Conservation (phyloP, 2,888 invertebrate genomes). For the Erebia palarica region DNA sequence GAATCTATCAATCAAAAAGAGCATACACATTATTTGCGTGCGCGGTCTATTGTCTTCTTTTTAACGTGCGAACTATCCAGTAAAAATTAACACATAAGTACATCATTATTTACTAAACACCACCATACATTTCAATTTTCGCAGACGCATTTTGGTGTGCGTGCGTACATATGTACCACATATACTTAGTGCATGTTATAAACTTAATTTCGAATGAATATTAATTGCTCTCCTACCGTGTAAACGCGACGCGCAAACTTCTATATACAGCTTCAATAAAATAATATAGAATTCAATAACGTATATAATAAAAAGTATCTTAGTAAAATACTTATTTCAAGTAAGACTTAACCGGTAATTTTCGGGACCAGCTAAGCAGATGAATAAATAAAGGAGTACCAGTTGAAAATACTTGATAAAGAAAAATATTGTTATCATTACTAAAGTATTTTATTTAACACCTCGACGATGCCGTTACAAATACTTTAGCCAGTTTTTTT, state of each 20-base stretch:
- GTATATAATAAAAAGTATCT: background rate
- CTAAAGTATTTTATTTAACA: constrained; percentile 78
- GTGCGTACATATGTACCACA: background rate
- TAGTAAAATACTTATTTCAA: background rate
- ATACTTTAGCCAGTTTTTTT: constrained; percentile 60
- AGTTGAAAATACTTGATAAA: constrained; percentile 45
- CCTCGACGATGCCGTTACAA: constrained; percentile 70
- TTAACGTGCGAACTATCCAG: too few species aligned
- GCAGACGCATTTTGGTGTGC: background rate
- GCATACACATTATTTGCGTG: too few species aligned
- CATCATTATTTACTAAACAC: too few species aligned
- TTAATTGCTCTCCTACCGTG: background rate
- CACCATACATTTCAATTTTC: too few species aligned
- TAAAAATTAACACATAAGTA: too few species aligned
- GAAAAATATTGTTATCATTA: constrained; percentile 60
- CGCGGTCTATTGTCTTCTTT: too few species aligned
- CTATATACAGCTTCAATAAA: constrained; percentile 8
- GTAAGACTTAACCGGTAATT: background rate
- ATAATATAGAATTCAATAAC: background rate
- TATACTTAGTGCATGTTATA: too few species aligned
- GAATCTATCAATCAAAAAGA: too few species aligned
- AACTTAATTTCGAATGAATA: background rate
- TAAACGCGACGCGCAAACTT: background rate
- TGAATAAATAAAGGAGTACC: constrained; percentile 18
- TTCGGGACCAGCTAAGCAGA: background rate